phyloP scores from a whole-genome alignment of 2,888 invertebrate species.

The Cyclophora albipunctata region DNA sequence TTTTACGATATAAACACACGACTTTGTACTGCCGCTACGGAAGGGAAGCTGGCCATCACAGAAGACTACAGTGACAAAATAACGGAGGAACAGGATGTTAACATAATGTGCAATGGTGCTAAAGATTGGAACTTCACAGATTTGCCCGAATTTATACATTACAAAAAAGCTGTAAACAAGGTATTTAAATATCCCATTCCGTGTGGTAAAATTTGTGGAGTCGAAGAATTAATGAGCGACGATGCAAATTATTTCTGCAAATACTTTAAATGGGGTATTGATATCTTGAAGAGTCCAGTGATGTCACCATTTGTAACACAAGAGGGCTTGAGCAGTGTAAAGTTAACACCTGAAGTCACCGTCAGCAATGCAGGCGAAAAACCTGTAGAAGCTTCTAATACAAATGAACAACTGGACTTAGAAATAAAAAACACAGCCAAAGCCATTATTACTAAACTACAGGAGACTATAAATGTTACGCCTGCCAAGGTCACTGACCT shows the following conservation, averaged over 20 bases:
- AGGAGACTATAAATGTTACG: too few species aligned
- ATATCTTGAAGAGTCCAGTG: constrained; percentile 25
- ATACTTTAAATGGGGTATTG: constrained; percentile 54
- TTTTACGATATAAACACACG: constrained; percentile 58
- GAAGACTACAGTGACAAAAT: constrained; percentile 33
- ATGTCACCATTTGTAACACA: constrained; percentile 9
- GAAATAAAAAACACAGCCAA: too few species aligned
- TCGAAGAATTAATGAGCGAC: constrained; percentile 29
- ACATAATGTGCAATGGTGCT: constrained; percentile 36
- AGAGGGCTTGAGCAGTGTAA: constrained; percentile 7
- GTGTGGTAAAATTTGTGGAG: constrained; percentile 49
- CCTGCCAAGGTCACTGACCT: too few species aligned
- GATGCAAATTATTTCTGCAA: constrained; percentile 55
- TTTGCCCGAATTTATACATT: constrained; percentile 26
- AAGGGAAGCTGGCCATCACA: constrained; percentile 27
- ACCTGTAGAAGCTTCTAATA: constrained; percentile 2
- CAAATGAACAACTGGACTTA: too few species aligned
- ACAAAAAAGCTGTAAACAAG: constrained; percentile 29
- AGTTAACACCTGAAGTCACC: constrained; percentile 4
- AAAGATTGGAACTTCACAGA: constrained; percentile 42
- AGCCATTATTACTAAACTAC: too few species aligned
- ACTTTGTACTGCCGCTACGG: constrained; percentile 37
- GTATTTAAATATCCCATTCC: constrained; percentile 28
- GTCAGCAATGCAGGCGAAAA: constrained; percentile 5
- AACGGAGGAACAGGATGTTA: constrained; percentile 33